Conservation (phyloP, 2,888 invertebrate species). For the Cheilosia urbana region DNA sequence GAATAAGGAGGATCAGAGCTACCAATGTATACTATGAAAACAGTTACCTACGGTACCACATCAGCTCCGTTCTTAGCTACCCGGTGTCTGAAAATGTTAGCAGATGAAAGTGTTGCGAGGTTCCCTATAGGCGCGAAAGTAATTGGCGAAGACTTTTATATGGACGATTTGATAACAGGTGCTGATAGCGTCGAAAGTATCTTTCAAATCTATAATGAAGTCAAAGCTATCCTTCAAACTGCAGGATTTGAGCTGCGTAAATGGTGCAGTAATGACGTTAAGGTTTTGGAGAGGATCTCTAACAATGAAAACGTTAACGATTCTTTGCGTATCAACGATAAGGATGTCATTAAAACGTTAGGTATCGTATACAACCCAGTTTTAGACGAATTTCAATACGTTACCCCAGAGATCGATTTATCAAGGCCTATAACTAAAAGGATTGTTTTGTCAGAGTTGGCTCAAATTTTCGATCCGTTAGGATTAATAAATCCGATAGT, state of each 20-base stretch:
- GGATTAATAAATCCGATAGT: no score
- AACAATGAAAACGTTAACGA: not conserved
- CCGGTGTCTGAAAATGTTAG: no score
- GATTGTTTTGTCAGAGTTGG: constrained; percentile 22
- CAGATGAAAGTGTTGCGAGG: not conserved
- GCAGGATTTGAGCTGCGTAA: constrained; percentile 37
- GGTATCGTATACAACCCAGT: constrained; percentile 41
- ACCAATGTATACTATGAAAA: not conserved
- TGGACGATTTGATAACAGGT: constrained; percentile 62
- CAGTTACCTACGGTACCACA: no score
- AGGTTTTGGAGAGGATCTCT: not conserved
- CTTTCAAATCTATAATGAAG: not conserved
- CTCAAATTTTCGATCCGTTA: constrained; percentile 43
- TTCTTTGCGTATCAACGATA: constrained; percentile 1
- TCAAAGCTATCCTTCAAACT: constrained; percentile 5
- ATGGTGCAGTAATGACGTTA: constrained; percentile 30
- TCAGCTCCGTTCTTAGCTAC: no score
- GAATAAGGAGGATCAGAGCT: not conserved
- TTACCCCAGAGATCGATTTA: no score
- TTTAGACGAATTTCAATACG: constrained; percentile 30
- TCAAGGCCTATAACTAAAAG: no score
- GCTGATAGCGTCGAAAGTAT: constrained; percentile 20
- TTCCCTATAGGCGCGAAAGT: no score
- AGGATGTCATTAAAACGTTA: constrained; percentile 44
- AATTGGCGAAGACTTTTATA: constrained; percentile 3